Percentiles rank a stretch among this genome's conserved stretches.
These are phyloP conservation scores for Macrotrachela quadricornifera DNA, from an alignment of 1,140 invertebrate species.

Conservation along the genomic window DNA sequence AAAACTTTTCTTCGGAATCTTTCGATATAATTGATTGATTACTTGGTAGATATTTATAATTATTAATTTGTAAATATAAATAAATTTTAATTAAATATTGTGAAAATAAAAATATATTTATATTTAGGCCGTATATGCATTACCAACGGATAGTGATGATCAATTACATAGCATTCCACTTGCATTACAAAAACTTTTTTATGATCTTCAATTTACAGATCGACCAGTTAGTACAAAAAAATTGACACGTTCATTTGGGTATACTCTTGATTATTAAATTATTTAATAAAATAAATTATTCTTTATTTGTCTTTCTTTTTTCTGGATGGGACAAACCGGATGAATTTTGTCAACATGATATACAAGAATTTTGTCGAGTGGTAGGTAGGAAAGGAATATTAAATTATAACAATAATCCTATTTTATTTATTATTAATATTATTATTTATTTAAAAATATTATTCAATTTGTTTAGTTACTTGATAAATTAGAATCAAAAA, in stretches of 20 bases:
- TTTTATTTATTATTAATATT: constrained; percentile 3
- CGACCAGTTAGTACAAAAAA: constrained; percentile 98
- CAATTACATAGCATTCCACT: constrained; percentile 82
- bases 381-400: constrained; percentile 13
- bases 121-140: constrained; percentile 75
- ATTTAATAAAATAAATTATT: too few species aligned
- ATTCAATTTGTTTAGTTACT: constrained; percentile 40
- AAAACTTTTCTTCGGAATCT: too few species aligned
- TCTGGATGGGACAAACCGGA: constrained; percentile 77
- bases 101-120: background rate
- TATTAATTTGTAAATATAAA: too few species aligned
- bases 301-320: background rate
- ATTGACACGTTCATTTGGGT: constrained; percentile 89
- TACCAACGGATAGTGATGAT: constrained; percentile 97
- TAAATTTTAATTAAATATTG: background rate
- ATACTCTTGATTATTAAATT: background rate
- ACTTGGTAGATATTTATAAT: too few species aligned
- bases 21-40: too few species aligned
- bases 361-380: constrained; percentile 48
- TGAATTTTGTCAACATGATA: constrained; percentile 99
- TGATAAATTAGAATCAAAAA: constrained; percentile 95
- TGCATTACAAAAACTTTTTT: constrained; percentile 89
- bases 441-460: background rate
- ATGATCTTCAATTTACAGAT: constrained; percentile 89
- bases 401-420: too few species aligned